These are phyloP conservation scores for Agonopterix alstromeriana DNA, from an alignment of 2,888 invertebrate genomes.

Conservation along the genomic window DNA sequence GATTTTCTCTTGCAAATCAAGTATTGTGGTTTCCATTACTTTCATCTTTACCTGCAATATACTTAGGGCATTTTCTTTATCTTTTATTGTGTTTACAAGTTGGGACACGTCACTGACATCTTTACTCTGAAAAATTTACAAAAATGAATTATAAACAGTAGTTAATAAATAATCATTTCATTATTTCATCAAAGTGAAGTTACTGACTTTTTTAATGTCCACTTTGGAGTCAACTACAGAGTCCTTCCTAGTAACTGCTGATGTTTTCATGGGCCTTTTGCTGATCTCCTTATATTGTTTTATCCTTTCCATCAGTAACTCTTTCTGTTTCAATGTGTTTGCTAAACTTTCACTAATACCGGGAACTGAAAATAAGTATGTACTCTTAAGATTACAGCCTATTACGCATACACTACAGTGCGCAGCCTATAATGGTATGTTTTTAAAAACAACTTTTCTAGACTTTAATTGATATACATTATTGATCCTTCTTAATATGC, in stretches of 20 bases:
- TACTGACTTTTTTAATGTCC: constrained; percentile 31
- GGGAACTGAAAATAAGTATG: constrained; percentile 43
- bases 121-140: constrained; percentile 1
- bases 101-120: constrained; percentile 64
- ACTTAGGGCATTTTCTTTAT: constrained; percentile 61
- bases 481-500: no score
- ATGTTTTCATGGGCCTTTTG: constrained; percentile 54
- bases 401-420: no score
- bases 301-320: constrained; percentile 65
- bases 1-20: constrained; percentile 89
- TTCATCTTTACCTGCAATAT: constrained; percentile 63
- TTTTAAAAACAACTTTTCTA: no score
- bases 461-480: no score
- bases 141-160: background rate
- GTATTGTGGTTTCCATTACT: constrained; percentile 84
- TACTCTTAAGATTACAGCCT: no score
- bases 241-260: constrained; percentile 36
- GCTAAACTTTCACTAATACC: constrained; percentile 71
- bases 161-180: background rate
- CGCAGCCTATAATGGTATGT: no score
- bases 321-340: constrained; percentile 67
- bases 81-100: constrained; percentile 80
- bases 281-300: constrained; percentile 71
- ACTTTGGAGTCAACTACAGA: constrained; percentile 28
- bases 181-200: background rate